A percentile compares a stretch with the other conserved stretches of the same genome.
These are phyloP conservation scores for Papilio xuthus DNA, from an alignment of 1,140 invertebrate genomes.

Conservation along the genomic window DNA sequence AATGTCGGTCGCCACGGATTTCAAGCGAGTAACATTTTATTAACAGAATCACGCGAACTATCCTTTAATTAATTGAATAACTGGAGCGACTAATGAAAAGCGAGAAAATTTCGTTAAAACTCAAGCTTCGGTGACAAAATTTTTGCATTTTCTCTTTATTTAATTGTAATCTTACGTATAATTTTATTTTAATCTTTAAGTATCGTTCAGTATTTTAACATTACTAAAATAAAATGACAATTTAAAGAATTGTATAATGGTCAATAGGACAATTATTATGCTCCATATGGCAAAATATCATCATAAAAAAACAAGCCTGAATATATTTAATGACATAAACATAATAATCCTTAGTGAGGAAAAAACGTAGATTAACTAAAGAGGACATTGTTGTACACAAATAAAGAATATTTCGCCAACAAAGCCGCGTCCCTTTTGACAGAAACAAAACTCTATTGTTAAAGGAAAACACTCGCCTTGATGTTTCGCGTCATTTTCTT, in stretches of 20 bases:
- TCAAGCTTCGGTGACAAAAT: background rate
- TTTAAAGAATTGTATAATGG: background rate
- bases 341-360: background rate
- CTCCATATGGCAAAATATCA: too few species aligned
- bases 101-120: conserved; percentile 8
- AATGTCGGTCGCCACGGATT: background rate
- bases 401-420: conserved; percentile 18
- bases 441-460: conserved; percentile 21
- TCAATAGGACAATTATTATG: background rate
- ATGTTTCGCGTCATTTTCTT: conserved; percentile 16
- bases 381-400: conserved; percentile 24
- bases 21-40: background rate
- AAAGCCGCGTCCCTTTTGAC: conserved; percentile 12
- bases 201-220: background rate
- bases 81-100: background rate
- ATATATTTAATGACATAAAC: background rate
- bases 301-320: background rate
- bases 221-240: background rate
- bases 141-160: background rate
- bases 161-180: background rate
- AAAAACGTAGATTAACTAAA: background rate
- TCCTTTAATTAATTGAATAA: conserved; percentile 26
- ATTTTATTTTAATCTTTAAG: background rate
- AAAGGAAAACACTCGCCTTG: conserved; percentile 25
- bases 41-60: conserved; percentile 11